phyloP scores from a whole-genome alignment of 2,113 vertebrate genomes.

The Lagenorhynchus albirostris region DNA sequence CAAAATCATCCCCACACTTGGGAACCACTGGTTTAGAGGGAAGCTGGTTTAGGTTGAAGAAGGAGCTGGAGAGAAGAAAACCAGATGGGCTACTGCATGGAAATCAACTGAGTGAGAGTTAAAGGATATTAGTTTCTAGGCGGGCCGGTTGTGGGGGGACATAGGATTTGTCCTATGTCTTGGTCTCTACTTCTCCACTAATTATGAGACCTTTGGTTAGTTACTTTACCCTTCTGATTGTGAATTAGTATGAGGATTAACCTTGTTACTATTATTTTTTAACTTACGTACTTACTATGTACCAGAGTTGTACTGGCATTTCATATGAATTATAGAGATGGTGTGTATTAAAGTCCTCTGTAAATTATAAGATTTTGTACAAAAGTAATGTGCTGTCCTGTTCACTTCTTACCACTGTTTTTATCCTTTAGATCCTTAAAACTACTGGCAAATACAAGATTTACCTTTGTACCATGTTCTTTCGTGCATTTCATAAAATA shows the following conservation, averaged over 20 bases:
- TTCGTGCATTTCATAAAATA: background rate
- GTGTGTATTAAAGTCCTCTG: background rate
- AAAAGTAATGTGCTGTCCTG: background rate
- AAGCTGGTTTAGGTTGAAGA: background rate
- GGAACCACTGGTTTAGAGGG: background rate
- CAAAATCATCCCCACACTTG: background rate
- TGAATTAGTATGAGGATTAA: conserved; percentile 6
- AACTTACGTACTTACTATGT: background rate
- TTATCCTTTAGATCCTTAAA: conserved; percentile 36
- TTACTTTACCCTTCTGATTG: background rate
- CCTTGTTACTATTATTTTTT: background rate
- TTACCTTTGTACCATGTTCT: background rate
- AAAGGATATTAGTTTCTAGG: background rate
- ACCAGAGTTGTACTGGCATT: background rate
- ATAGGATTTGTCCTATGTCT: background rate
- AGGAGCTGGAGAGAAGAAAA: background rate
- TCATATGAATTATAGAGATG: background rate
- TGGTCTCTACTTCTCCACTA: background rate
- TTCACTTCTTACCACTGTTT: conserved; percentile 11
- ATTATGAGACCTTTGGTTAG: conserved; percentile 22
- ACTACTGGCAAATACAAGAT: background rate
- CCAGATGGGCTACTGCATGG: background rate
- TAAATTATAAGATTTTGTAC: conserved; percentile 14
- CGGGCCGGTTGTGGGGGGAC: background rate
- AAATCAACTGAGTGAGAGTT: background rate